Conservation (phyloP, 2,888 invertebrate genomes). For the Torymus aiolomorphi region DNA sequence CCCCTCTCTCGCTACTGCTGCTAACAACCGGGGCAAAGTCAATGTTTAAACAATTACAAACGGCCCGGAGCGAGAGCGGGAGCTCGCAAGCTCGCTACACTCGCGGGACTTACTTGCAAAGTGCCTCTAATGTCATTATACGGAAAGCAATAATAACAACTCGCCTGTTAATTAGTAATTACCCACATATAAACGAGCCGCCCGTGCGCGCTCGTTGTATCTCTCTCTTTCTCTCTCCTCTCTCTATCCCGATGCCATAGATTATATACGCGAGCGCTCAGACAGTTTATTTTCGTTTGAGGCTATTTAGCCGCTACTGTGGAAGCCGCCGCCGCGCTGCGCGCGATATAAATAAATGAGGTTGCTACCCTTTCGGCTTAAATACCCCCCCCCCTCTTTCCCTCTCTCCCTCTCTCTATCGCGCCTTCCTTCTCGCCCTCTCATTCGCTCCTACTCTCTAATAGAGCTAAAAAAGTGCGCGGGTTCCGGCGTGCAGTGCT, state of each 20-base stretch:
- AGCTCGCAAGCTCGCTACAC: neutral
- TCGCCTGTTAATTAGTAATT: constrained; percentile 38
- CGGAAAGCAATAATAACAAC: constrained; percentile 28
- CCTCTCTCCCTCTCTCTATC: neutral
- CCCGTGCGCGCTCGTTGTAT: neutral
- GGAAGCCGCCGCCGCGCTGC: constrained; percentile 30
- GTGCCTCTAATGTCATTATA: constrained; percentile 19
- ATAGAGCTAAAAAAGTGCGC: constrained; percentile 36
- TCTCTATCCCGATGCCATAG: too few species aligned
- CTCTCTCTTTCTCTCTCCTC: too few species aligned
- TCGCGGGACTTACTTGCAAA: constrained; percentile 4
- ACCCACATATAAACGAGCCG: neutral
- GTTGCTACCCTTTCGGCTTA: constrained; percentile 60
- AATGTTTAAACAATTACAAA: constrained; percentile 36
- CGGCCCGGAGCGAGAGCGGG: neutral
- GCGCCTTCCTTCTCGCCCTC: neutral
- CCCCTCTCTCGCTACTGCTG: too few species aligned
- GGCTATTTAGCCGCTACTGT: constrained; percentile 29
- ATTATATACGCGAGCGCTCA: neutral
- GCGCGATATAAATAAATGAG: constrained; percentile 63
- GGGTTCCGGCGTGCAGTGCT: neutral
- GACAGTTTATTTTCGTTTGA: constrained; percentile 46
- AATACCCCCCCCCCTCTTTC: constrained; percentile 59
- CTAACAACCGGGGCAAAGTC: constrained; percentile 2
- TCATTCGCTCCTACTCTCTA: neutral